phyloP scores from a whole-genome alignment of 35 echinoderm and acorn worm genomes.

The Eucidaris tribuloides region DNA sequence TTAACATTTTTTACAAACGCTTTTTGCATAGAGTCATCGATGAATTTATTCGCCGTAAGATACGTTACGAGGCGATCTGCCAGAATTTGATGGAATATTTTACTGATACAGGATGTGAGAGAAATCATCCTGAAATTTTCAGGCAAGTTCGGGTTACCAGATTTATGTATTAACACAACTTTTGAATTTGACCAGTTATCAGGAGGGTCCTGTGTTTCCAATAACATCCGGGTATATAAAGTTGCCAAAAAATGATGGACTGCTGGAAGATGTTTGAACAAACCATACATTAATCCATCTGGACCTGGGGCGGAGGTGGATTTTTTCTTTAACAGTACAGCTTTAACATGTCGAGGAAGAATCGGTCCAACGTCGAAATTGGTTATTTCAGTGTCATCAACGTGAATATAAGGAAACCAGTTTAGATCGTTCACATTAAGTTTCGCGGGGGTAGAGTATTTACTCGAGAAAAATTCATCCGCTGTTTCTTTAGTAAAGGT shows the following conservation, averaged over 20 bases:
- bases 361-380: neutral
- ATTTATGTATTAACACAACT: neutral
- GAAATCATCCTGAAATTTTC: constrained; percentile 11
- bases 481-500: neutral
- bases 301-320: neutral
- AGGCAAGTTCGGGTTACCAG: neutral
- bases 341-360: neutral
- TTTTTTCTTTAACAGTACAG: constrained; percentile 1
- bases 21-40: too few relatives aligned
- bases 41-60: too few relatives aligned
- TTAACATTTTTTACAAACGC: too few relatives aligned
- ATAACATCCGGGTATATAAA: neutral
- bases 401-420: neutral
- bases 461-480: neutral
- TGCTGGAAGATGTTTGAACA: neutral
- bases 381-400: neutral
- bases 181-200: neutral
- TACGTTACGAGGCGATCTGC: too few relatives aligned
- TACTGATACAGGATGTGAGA: neutral
- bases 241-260: constrained; percentile 3
- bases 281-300: neutral
- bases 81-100: too few relatives aligned
- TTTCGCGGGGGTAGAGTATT: neutral
- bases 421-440: neutral
- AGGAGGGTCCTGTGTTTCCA: neutral